Percentiles rank a stretch among this genome's conserved stretches.
Conservation (phyloP, 1,140 invertebrate species). For the Whitmania pigra region DNA sequence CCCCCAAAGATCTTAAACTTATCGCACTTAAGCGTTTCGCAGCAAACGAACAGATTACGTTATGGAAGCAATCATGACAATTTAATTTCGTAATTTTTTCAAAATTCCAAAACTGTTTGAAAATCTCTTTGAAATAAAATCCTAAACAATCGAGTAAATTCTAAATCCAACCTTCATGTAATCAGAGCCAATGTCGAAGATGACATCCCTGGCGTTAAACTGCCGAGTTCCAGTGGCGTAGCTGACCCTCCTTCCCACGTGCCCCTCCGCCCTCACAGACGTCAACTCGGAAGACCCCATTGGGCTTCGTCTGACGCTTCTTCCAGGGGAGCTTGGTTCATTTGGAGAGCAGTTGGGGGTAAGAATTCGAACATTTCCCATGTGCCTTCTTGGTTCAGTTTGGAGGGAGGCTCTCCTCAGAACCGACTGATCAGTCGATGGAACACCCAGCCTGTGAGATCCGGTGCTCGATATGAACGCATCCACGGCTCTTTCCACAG, state of each 20-base stretch:
- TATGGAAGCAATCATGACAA: too few relatives aligned
- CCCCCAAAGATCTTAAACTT: too few relatives aligned
- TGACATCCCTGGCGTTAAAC: constrained; percentile 25
- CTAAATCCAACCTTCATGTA: constrained; percentile 53
- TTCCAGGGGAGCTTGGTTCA: background rate
- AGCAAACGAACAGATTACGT: too few relatives aligned
- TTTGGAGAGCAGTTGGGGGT: too few relatives aligned
- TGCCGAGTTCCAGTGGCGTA: background rate
- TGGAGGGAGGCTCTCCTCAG: constrained; percentile 14
- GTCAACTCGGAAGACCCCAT: constrained; percentile 3
- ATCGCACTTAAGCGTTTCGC: too few relatives aligned
- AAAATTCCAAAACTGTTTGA: background rate
- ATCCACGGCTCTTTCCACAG: constrained; percentile 13
- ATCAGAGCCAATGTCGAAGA: constrained; percentile 75
- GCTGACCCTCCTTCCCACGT: constrained; percentile 10
- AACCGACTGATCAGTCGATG: background rate
- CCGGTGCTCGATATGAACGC: constrained; percentile 2
- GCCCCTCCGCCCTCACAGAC: background rate
- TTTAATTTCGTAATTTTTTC: too few relatives aligned
- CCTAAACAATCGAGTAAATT: background rate
- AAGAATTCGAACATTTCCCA: too few relatives aligned
- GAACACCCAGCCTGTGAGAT: constrained; percentile 14
- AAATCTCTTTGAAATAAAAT: background rate
- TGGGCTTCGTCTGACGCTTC: background rate
- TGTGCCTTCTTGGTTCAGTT: constrained; percentile 3